Evolutionary conservation across 2,888 invertebrate genomes (phyloP), one percentile per base, ranked within the genome.

Genomic region (Nemurella pictetii): DNA sequence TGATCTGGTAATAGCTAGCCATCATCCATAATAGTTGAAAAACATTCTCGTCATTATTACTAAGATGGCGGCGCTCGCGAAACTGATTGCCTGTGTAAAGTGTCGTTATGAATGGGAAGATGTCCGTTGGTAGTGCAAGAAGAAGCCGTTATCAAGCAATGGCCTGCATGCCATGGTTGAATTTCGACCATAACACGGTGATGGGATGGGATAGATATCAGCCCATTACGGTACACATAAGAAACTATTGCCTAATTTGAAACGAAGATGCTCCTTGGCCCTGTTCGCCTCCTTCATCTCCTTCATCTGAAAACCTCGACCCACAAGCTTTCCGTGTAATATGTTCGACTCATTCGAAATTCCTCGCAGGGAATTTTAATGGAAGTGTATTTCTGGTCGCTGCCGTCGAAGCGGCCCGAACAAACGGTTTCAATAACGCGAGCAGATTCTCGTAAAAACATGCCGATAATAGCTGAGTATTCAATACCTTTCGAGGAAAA

Each of bases 341-440:
- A 75, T 75, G 75, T 75, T 75, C 75, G 26, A 25, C 75, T 75
- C 75, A 25, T 25, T 75, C 75, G 4, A 75, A 28, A 75, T 75
- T 75, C 75, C 75, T 27, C 9, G 75, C 27, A 26, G 75, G 75
- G 75, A 75, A 75, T 75, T 75, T 75, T 75, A 75, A 75, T 75
- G 75, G 75, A 75, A 75, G 26, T 75, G 28, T 75, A 75, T 75
- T 75, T 28, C 26, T 75, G n/a, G 75, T 26, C 27, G 36, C 7
- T 9, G 36, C 9, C 9, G 36, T 36, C 9, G 36, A 15, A 15
- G 15, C 27, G 26, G 26, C 5, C 28, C 28, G 75, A 75, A 80
- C 80, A 80, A 80, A 80, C 80, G 80, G 80, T 80, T 80, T 80
- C 80, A 80, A 80, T 80, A 80, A 80, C 80, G 80, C 30, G 80